These are phyloP conservation scores for Synanthedon vespiformis DNA, from an alignment of 2,888 invertebrate species.

Conservation along the genomic window DNA sequence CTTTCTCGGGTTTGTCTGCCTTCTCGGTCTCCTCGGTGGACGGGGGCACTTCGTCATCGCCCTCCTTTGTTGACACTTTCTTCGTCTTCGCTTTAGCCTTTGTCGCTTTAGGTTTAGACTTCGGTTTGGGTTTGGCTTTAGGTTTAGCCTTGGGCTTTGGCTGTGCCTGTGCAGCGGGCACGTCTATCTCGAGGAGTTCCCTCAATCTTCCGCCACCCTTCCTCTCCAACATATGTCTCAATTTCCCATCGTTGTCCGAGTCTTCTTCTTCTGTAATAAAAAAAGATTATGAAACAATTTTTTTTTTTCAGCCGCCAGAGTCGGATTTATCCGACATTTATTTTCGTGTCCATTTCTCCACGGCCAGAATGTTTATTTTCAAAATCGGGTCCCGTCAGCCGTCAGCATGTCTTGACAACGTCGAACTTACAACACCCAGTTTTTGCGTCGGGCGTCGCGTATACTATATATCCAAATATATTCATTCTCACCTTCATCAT, in stretches of 20 bases:
- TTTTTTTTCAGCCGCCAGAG: too few species aligned
- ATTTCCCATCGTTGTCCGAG: background rate
- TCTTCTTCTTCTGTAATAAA: too few species aligned
- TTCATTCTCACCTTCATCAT: too few species aligned
- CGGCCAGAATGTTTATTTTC: too few species aligned
- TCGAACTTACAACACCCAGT: too few species aligned
- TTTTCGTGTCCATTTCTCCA: too few species aligned
- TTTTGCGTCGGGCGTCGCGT: too few species aligned
- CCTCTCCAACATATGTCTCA: conserved; percentile 3
- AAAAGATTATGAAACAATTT: too few species aligned
- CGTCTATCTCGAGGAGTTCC: background rate
- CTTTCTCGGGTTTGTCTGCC: conserved; percentile 2
- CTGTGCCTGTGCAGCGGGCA: background rate
- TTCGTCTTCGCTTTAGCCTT: conserved; percentile 2
- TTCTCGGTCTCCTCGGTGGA: conserved; percentile 8
- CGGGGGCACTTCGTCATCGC: conserved; percentile 2
- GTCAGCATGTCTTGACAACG: too few species aligned
- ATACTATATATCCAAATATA: too few species aligned
- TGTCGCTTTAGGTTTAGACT: conserved; percentile 1
- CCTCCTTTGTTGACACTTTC: conserved; percentile 1
- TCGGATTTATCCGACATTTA: too few species aligned
- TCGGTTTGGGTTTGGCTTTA: conserved; percentile 2
- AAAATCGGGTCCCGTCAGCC: too few species aligned
- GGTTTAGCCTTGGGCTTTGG: conserved; percentile 6
- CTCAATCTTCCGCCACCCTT: background rate